Evolutionary conservation across 2,797 vertebrate species (phyloP).

Genomic region (Margarornis squamiger): DNA sequence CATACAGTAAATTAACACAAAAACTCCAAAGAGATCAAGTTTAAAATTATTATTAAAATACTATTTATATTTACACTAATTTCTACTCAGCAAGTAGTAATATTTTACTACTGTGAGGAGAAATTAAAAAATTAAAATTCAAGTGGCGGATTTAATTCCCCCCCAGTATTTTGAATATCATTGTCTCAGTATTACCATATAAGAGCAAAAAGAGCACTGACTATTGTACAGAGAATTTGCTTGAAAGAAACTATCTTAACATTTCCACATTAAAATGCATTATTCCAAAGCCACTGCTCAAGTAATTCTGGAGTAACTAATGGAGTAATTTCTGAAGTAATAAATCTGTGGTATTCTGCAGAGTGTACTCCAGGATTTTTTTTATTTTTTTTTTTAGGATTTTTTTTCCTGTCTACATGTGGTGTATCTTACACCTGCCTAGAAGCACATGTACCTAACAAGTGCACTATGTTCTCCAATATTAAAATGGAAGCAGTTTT

Average conservation of each 20-base stretch:
- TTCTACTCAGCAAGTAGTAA: neutral
- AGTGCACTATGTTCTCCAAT: neutral
- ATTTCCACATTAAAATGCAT: constrained; percentile 12
- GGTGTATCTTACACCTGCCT: neutral
- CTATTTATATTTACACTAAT: neutral
- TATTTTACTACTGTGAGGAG: neutral
- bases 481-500: neutral
- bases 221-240: neutral
- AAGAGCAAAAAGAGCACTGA: constrained; percentile 10
- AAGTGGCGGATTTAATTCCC: neutral
- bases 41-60: neutral
- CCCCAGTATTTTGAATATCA: neutral
- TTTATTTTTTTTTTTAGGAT: too few relatives aligned
- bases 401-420: neutral
- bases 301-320: neutral
- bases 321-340: neutral
- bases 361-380: neutral
- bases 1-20: neutral
- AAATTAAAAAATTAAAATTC: neutral
- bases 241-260: neutral
- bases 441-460: neutral
- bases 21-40: neutral
- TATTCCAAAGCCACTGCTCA: neutral
- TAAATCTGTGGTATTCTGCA: neutral
- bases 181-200: neutral